Conservation (phyloP, 2,888 invertebrate genomes). For the Lysandra coridon region DNA sequence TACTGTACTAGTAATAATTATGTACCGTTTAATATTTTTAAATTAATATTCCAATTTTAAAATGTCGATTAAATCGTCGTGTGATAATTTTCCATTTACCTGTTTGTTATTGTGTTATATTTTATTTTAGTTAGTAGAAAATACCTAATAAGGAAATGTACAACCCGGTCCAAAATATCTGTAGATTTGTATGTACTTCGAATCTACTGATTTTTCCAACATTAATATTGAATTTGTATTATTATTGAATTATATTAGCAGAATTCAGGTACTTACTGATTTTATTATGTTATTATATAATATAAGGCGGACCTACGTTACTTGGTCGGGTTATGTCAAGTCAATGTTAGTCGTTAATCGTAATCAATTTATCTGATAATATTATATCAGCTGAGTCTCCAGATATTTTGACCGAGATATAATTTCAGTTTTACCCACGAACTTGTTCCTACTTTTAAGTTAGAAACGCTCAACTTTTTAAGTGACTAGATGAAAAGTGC, state of each 20-base stretch:
- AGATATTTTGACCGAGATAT: neutral
- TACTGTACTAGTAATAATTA: neutral
- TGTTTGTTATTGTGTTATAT: neutral
- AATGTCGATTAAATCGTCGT: slow-evolving; percentile 7
- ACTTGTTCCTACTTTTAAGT: slow-evolving; percentile 23
- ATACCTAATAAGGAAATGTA: neutral
- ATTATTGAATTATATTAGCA: no score
- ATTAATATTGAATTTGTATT: neutral
- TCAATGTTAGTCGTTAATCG: neutral
- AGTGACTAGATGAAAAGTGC: slow-evolving; percentile 60
- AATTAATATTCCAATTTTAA: neutral
- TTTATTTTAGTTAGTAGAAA: neutral
- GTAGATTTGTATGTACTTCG: neutral
- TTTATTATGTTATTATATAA: no score
- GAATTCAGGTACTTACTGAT: no score
- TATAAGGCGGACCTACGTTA: neutral
- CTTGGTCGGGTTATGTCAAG: neutral
- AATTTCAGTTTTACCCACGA: slow-evolving; percentile 9
- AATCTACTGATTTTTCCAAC: neutral
- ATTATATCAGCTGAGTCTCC: neutral
- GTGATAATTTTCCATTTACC: neutral
- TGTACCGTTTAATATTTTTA: neutral
- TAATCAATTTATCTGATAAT: neutral
- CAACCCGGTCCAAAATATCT: neutral
- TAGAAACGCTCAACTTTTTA: slow-evolving; percentile 35